phyloP scores from a whole-genome alignment of 1,140 invertebrate species.

The Dendroctonus ponderosae region DNA sequence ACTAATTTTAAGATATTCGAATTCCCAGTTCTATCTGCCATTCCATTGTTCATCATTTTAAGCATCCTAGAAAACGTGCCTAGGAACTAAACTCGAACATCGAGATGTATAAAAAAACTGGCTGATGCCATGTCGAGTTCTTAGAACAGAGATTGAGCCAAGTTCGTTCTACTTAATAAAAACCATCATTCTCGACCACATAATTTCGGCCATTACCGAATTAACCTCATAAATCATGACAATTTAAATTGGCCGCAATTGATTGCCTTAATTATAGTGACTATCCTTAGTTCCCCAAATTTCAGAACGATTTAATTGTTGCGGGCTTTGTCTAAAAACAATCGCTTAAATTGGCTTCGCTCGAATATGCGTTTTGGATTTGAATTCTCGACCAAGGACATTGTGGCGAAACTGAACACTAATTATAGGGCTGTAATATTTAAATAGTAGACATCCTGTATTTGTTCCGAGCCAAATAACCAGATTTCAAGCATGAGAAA shows the following conservation, averaged over 20 bases:
- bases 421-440: constrained; percentile 11
- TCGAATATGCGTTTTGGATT: constrained; percentile 13
- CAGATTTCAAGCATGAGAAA: too few relatives aligned
- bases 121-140: too few relatives aligned
- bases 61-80: too few relatives aligned
- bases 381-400: constrained; percentile 11
- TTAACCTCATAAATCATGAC: constrained; percentile 25
- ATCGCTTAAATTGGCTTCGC: constrained; percentile 12
- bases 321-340: constrained; percentile 9
- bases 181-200: background rate
- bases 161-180: too few relatives aligned
- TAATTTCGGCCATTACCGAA: constrained; percentile 26
- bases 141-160: too few relatives aligned
- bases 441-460: too few relatives aligned
- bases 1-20: too few relatives aligned
- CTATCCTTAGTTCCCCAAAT: constrained; percentile 24
- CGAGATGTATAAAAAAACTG: too few relatives aligned
- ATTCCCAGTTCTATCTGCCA: too few relatives aligned
- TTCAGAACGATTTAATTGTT: constrained; percentile 24
- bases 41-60: too few relatives aligned
- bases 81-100: too few relatives aligned
- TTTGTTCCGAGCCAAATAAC: too few relatives aligned
- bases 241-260: constrained; percentile 24
- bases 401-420: background rate
- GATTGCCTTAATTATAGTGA: constrained; percentile 23